Percentiles rank a stretch among this genome's conserved stretches.
These are phyloP conservation scores for Eutolmus rufibarbis DNA, from an alignment of 2,888 invertebrate species.

Conservation along the genomic window DNA sequence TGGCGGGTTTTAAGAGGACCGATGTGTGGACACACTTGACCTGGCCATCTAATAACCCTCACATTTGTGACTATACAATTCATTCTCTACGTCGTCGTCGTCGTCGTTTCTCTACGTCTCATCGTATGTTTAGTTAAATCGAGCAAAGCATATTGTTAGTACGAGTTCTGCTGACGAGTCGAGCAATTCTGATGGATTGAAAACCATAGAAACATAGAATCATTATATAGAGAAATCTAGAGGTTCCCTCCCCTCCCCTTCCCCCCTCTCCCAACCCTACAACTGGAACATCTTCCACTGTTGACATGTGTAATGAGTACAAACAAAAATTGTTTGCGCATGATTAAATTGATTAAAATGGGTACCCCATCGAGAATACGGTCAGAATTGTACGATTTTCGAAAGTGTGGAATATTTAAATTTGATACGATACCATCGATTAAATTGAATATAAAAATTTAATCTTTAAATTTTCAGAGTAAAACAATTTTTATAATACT, in stretches of 20 bases:
- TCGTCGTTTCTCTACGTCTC: background rate
- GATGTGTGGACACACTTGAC: constrained; percentile 29
- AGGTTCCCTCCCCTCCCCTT: too few species aligned
- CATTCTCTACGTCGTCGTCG: background rate
- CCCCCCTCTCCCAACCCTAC: too few species aligned
- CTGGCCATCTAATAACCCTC: constrained; percentile 16
- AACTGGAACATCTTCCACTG: background rate
- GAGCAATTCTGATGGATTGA: too few species aligned
- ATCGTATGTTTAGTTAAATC: background rate
- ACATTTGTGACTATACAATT: background rate
- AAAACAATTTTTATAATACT: too few species aligned
- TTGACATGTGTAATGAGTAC: background rate
- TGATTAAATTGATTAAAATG: background rate
- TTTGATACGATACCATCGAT: too few species aligned
- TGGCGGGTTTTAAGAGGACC: background rate
- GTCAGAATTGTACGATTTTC: background rate
- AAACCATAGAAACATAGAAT: too few species aligned
- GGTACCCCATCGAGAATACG: background rate
- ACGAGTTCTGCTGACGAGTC: too few species aligned
- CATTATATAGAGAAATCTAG: too few species aligned
- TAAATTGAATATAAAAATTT: too few species aligned
- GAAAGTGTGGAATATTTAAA: background rate
- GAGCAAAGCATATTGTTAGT: too few species aligned
- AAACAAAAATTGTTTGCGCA: background rate
- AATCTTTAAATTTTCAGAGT: too few species aligned